These are phyloP conservation scores for Meloidogyne floridensis DNA, from an alignment of 1,140 invertebrate species.

Conservation along the genomic window DNA sequence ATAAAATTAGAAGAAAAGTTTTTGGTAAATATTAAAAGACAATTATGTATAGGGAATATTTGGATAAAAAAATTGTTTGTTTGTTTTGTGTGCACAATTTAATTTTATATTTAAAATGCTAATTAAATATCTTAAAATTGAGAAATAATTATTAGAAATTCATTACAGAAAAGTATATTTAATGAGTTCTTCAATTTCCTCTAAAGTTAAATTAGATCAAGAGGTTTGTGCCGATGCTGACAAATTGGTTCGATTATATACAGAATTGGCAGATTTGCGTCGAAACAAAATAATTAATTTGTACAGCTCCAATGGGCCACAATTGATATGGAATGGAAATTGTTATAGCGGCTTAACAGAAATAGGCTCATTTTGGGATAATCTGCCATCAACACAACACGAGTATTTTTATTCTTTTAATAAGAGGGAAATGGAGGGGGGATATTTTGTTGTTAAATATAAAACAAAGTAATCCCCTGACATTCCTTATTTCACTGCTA, in stretches of 20 bases:
- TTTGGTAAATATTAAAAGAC: too few species aligned
- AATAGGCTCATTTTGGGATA: constrained; percentile 17
- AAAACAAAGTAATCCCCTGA: too few species aligned
- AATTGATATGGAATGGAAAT: constrained; percentile 25
- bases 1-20: not conserved
- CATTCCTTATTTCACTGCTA: too few species aligned
- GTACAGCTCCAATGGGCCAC: not conserved
- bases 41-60: too few species aligned
- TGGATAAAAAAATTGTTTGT: too few species aligned
- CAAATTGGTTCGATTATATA: constrained; percentile 25
- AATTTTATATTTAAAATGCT: too few species aligned
- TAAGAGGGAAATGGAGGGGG: too few species aligned
- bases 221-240: constrained; percentile 27
- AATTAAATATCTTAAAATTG: too few species aligned
- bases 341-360: not conserved
- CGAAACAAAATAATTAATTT: constrained; percentile 14
- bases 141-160: too few species aligned
- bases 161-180: too few species aligned
- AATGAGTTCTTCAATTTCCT: constrained; percentile 10
- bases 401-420: not conserved
- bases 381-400: constrained; percentile 18
- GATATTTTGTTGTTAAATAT: too few species aligned
- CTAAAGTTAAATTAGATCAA: constrained; percentile 25
- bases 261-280: constrained; percentile 18
- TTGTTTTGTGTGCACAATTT: too few species aligned